phyloP scores from a whole-genome alignment of 2,797 vertebrate genomes.

The Epinephelus coioides region DNA sequence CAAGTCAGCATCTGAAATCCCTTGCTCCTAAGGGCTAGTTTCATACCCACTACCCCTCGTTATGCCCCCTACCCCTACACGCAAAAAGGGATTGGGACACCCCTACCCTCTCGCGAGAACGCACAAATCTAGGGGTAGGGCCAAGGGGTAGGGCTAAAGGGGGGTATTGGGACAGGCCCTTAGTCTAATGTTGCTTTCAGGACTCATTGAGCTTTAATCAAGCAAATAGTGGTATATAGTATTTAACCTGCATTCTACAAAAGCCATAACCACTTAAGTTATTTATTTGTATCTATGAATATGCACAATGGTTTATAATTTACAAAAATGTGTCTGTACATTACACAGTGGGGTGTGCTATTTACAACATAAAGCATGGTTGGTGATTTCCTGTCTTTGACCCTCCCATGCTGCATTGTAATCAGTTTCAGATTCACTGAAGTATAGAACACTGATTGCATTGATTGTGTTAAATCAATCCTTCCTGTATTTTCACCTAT shows the following conservation, averaged over 20 bases:
- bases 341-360: background rate
- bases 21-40: too few relatives aligned
- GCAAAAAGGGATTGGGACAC: too few relatives aligned
- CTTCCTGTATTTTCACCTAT: slow-evolving; percentile 43
- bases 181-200: too few relatives aligned
- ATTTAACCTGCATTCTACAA: background rate
- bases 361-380: background rate
- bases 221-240: background rate
- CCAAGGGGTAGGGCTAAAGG: too few relatives aligned
- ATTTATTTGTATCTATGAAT: background rate
- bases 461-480: slow-evolving; percentile 36
- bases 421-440: background rate
- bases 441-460: slow-evolving; percentile 35
- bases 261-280: background rate
- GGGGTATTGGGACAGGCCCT: too few relatives aligned
- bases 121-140: too few relatives aligned
- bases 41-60: too few relatives aligned
- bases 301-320: background rate
- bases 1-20: too few relatives aligned
- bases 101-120: too few relatives aligned
- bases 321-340: background rate
- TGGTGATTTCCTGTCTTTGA: background rate
- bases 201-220: background rate
- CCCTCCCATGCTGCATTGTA: background rate
- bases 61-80: too few relatives aligned